Percentiles rank a stretch among this genome's conserved stretches.
Evolutionary conservation across 2,797 vertebrate species (phyloP).

Genomic region (Meda fulgida): DNA sequence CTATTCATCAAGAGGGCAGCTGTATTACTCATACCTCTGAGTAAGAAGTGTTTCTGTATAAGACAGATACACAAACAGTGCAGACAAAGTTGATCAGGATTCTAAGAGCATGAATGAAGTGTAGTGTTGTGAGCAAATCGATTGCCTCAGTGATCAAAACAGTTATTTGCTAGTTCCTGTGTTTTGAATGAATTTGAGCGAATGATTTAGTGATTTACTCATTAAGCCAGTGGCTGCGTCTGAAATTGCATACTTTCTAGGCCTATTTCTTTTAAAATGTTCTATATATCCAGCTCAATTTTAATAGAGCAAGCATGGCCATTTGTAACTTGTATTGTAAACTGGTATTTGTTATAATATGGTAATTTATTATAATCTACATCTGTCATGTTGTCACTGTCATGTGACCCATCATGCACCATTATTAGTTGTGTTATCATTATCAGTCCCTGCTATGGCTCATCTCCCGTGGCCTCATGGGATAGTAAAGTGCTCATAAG

Average conservation of each 20-base stretch:
- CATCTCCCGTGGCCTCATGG: neutral
- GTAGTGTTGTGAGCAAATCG: neutral
- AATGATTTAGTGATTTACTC: neutral
- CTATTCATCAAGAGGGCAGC: slow-evolving; percentile 36
- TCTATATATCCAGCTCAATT: neutral
- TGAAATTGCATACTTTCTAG: neutral
- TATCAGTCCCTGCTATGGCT: neutral
- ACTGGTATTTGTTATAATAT: neutral
- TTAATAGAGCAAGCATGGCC: neutral
- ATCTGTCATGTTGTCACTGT: neutral
- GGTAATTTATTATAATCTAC: neutral
- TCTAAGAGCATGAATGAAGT: neutral
- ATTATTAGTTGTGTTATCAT: neutral
- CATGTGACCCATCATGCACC: neutral
- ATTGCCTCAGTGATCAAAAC: neutral
- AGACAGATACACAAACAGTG: neutral
- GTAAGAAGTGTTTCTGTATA: slow-evolving; percentile 28
- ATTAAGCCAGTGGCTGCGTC: neutral
- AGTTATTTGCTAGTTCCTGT: neutral
- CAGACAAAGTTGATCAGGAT: neutral
- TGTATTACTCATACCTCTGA: slow-evolving; percentile 47
- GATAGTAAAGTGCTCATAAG: neutral
- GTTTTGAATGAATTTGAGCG: neutral
- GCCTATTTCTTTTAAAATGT: neutral
- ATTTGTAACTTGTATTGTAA: neutral